Base-by-base conservation (phyloP, 2,888 invertebrate species). In the Tenthredo notha region DNA sequence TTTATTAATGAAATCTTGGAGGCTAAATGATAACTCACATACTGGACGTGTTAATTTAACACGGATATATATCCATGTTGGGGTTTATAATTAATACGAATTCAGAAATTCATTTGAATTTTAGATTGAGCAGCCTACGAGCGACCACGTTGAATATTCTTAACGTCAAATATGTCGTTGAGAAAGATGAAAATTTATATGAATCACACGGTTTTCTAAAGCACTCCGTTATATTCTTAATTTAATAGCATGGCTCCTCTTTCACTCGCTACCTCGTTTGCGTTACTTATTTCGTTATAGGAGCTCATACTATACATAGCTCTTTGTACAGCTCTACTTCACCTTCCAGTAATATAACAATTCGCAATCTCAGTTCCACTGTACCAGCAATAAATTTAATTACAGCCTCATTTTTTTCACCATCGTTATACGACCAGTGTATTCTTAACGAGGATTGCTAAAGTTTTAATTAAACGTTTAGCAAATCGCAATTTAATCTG, bases 131-230 rank as follows among this genome's bases (percentile, higher is more conserved):
- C 50, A 29, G 47, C 29, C 77, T 50, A 77, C 18, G 29, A 50
- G 18, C 77, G 15, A 37, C 74, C 74, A 25, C 25, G 77, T 50
- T 47, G 77, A 77, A 77, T 77, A 50, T 77, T 77, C 50, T 47
- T 77, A 29, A 29, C 77, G 18, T 54, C 50, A 77, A 50, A 77
- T 77, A 77, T 29, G 77, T 50, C 77, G 50, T 47, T 77, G 50
- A 33, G 10, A n/a, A 40, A n/a, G 50, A 77, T 25, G 12, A 50
- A 50, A 50, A 67, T 77, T 77, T 50, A 29, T 77, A 77, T 12
- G 21, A 77, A 29, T 77, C 29, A 50, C 29, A 54, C 47, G 29
- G 15, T 50, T 77, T 50, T 50, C 18, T n/a, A 50, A 47, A 77
- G 50, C 50, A n/a, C 29, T 77, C 33, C 9, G 18, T 77, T 77